Base-by-base conservation (phyloP, 2,888 invertebrate genomes). In the Drosophila lacicola region DNA sequence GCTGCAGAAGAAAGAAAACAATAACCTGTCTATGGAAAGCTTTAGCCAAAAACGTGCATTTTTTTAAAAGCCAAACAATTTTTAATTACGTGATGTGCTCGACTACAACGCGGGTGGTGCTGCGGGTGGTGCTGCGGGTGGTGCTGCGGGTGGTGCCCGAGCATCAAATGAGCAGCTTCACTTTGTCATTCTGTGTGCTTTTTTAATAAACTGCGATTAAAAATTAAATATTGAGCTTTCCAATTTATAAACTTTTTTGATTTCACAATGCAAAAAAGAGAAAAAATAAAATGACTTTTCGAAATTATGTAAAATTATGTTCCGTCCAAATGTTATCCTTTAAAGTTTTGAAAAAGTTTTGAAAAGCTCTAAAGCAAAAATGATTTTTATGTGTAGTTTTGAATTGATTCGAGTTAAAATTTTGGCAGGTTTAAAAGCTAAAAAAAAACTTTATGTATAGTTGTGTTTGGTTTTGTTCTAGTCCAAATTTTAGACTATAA, bases 31-130 rank as follows among this genome's bases (percentile, higher is more conserved):
- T 72, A 72, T 65, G 58, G 55, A 60, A 39, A 60, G 76, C 50
- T 49, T 54, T 37, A 34, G 56, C 49, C 47, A 65, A 72, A 29
- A 29, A 29, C 78, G 67, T 17, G 63, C 60, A 73, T 73, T 78
- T 73, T 65, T 66, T 64, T 46, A 65, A 85, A 73, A 65, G 71
- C 66, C 87, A 80, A 83, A 83, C 87, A 83, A 83, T 83, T 83
- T 82, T 83, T 83, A 83, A 83, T 83, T 83, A 83, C 74, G 70
- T 80, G 77, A 70, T 79, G 70, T 73, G 74, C 68, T 60, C 39
- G 42, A 45, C 62, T 25, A 29, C n/a, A 3, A 6, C 14, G 19
- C 11, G 6, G 36, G 47, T 19, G 36, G 37, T 33, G 25, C 34
- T 29, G 33, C 46, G 4, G 39, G 44, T 51, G 54, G n/a, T 33